Percentiles rank a stretch among this genome's conserved stretches.
These are phyloP conservation scores for Sinhomidia bicolor DNA, from an alignment of 2,888 invertebrate genomes.

Conservation along the genomic window DNA sequence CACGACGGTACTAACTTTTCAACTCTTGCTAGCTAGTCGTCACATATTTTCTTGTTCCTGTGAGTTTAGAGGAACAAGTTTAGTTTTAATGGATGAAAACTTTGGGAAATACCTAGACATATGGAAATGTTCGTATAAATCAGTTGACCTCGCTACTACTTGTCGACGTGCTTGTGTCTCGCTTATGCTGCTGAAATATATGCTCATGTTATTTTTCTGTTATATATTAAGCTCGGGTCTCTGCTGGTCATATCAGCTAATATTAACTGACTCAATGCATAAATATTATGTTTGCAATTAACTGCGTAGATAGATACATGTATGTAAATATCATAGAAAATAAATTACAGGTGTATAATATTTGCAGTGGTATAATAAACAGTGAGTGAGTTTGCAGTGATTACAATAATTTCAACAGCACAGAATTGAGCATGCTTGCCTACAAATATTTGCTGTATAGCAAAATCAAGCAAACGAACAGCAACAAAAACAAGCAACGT, in stretches of 20 bases:
- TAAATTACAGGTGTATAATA: not conserved
- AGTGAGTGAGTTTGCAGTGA: not conserved
- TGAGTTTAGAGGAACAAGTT: not conserved
- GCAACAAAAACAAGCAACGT: constrained; percentile 3
- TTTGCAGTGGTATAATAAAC: not conserved
- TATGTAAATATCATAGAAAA: not conserved
- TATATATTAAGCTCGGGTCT: not conserved
- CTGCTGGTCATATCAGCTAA: not conserved
- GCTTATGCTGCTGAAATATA: not conserved
- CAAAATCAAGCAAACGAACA: constrained; percentile 3
- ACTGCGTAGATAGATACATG: not conserved
- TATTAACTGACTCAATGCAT: not conserved
- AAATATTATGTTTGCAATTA: not conserved
- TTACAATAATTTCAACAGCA: not conserved
- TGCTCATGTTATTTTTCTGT: not conserved
- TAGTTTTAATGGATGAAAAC: constrained; percentile 9
- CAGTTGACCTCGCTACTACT: constrained; percentile 13
- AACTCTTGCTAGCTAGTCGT: not conserved
- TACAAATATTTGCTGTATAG: too few species aligned
- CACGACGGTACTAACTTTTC: not conserved
- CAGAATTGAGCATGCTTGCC: constrained; percentile 1
- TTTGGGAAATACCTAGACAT: not conserved
- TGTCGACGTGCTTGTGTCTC: not conserved
- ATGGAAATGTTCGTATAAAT: constrained; percentile 1
- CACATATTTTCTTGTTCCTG: not conserved